Percentiles rank a stretch among this genome's conserved stretches.
These are phyloP conservation scores for Globodera rostochiensis DNA, from an alignment of 1,140 invertebrate genomes.

Conservation along the genomic window DNA sequence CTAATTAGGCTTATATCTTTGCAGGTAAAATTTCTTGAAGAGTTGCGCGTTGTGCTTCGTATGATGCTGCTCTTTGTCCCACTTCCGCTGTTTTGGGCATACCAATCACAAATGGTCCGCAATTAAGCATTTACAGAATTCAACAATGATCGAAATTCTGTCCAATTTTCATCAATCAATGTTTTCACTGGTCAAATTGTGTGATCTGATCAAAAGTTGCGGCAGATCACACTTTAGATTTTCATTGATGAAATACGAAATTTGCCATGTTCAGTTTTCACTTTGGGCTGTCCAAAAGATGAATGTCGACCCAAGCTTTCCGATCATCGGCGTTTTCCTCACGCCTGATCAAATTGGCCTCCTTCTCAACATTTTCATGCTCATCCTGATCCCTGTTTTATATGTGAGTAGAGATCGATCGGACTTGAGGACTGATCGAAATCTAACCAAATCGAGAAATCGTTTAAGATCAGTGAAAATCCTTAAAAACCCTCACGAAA, in stretches of 20 bases:
- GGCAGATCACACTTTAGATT: too few species aligned
- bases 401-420: slow-evolving; percentile 8
- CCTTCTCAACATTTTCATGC: slow-evolving; percentile 1
- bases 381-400: slow-evolving; percentile 21
- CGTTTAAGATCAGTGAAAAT: too few species aligned
- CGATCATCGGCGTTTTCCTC: slow-evolving; percentile 16
- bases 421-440: too few species aligned
- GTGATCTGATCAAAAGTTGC: background rate
- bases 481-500: too few species aligned
- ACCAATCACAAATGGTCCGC: slow-evolving; percentile 17
- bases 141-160: too few species aligned
- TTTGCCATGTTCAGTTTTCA: slow-evolving; percentile 14
- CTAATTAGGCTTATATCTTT: background rate
- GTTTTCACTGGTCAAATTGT: background rate
- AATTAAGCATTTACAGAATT: background rate
- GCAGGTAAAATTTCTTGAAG: slow-evolving; percentile 19
- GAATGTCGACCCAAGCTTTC: slow-evolving; percentile 9
- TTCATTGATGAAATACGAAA: background rate
- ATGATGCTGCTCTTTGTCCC: slow-evolving; percentile 15
- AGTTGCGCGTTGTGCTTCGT: background rate
- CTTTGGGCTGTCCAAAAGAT: slow-evolving; percentile 12
- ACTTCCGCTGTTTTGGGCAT: slow-evolving; percentile 23
- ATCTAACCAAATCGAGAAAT: too few species aligned
- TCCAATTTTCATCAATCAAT: background rate
- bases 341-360: slow-evolving; percentile 7